phyloP scores from a whole-genome alignment of 2,797 vertebrate species.

The Sibirionetta formosa region DNA sequence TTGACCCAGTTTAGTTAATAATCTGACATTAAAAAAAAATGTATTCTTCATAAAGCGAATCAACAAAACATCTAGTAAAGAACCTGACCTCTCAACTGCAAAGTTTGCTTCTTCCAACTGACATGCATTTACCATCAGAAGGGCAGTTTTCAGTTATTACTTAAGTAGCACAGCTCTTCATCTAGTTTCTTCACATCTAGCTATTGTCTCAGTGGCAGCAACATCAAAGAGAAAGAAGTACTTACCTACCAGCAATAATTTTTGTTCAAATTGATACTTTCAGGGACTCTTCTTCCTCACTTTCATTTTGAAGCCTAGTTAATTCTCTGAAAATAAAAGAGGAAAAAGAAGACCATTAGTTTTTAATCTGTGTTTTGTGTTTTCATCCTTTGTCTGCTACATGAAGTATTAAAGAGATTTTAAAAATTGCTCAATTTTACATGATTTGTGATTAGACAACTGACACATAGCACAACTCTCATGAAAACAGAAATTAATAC shows the following conservation, averaged over 20 bases:
- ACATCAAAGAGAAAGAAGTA: not conserved
- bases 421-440: not conserved
- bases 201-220: not conserved
- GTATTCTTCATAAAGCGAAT: not conserved
- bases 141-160: not conserved
- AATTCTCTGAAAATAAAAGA: conserved; percentile 36
- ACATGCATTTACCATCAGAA: not conserved
- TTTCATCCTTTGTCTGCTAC: not conserved
- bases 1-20: not conserved
- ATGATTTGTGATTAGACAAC: not conserved
- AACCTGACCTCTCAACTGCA: not conserved
- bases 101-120: not conserved
- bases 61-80: not conserved
- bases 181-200: not conserved
- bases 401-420: not conserved
- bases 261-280: not conserved
- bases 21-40: not conserved
- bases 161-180: not conserved
- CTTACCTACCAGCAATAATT: not conserved
- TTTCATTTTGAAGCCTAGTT: conserved; percentile 52
- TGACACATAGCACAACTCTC: not conserved
- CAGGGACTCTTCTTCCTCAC: conserved; percentile 14
- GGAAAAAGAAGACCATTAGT: not conserved
- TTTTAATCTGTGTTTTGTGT: not conserved
- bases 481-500: not conserved